Evolutionary conservation across 2,113 vertebrate genomes (phyloP).

Genomic region (Megaleporinus macrocephalus): DNA sequence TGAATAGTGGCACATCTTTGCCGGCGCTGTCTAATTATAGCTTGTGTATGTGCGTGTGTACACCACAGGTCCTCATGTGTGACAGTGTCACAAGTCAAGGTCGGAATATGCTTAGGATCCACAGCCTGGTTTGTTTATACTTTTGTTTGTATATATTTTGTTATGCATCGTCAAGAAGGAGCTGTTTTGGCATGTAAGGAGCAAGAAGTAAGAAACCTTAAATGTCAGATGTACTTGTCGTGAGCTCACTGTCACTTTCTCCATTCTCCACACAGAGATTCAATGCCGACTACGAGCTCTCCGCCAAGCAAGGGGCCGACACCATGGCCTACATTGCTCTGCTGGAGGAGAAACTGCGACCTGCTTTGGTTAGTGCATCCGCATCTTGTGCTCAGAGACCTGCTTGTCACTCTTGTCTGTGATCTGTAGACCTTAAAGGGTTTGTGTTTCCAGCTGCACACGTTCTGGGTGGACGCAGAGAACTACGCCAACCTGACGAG

Average conservation of each 20-base stretch:
- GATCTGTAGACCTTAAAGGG: neutral
- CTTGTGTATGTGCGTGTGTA: too few relatives aligned
- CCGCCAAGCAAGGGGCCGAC: constrained; percentile 94
- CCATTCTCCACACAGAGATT: constrained; percentile 80
- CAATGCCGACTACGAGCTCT: constrained; percentile 93
- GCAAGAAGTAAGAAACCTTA: neutral
- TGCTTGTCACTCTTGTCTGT: neutral
- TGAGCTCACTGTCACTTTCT: constrained; percentile 6
- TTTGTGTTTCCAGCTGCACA: constrained; percentile 84
- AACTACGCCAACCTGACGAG: constrained; percentile 92
- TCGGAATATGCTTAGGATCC: neutral
- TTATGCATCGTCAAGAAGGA: too few relatives aligned
- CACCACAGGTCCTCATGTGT: too few relatives aligned
- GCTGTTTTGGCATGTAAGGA: too few relatives aligned
- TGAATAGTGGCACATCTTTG: neutral
- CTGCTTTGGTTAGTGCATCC: constrained; percentile 82
- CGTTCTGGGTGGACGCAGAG: constrained; percentile 97
- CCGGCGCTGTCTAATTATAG: neutral
- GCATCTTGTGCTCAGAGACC: neutral
- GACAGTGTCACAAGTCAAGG: too few relatives aligned
- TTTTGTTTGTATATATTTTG: neutral
- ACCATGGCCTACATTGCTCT: constrained; percentile 95
- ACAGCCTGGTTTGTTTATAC: too few relatives aligned
- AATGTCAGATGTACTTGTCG: neutral
- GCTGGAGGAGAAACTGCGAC: constrained; percentile 92